Evolutionary conservation across 1,140 invertebrate species (phyloP).

Genomic region (Drosophila tsacasi): DNA sequence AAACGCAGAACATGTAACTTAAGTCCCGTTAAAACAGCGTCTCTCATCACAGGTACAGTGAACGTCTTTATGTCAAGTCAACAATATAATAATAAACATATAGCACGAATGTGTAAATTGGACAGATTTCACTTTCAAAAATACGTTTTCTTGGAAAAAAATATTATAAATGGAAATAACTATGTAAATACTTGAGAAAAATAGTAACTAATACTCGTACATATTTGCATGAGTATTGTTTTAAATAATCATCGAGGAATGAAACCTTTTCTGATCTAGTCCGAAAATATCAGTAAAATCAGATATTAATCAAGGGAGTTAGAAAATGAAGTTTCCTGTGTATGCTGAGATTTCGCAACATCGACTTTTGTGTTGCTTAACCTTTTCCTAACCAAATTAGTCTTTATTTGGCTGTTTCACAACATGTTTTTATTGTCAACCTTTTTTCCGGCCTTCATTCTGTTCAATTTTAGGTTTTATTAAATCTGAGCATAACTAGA

Average conservation of each 20-base stretch:
- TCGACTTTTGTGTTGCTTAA: not conserved
- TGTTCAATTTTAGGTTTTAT: not conserved
- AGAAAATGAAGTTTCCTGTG: not conserved
- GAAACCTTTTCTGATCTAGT: too few relatives aligned
- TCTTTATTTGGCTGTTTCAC: not conserved
- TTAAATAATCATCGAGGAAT: too few relatives aligned
- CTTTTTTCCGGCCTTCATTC: not conserved
- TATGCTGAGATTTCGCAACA: not conserved
- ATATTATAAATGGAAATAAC: not conserved
- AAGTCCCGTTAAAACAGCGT: slow-evolving; percentile 42
- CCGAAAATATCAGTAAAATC: not conserved
- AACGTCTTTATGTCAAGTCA: slow-evolving; percentile 58
- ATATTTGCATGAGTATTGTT: not conserved
- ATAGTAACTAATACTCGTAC: not conserved
- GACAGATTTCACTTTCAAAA: slow-evolving; percentile 31
- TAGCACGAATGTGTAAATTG: slow-evolving; percentile 30
- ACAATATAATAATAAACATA: slow-evolving; percentile 46
- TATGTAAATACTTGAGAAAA: not conserved
- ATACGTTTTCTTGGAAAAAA: slow-evolving; percentile 3
- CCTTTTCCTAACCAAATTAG: not conserved
- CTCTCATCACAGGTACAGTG: slow-evolving; percentile 56
- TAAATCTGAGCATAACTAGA: not conserved
- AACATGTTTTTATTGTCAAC: not conserved
- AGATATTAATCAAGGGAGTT: not conserved
- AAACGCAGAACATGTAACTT: slow-evolving; percentile 20